Evolutionary conservation across 2,113 vertebrate genomes (phyloP).

Genomic region (Malaclemys terrapin): DNA sequence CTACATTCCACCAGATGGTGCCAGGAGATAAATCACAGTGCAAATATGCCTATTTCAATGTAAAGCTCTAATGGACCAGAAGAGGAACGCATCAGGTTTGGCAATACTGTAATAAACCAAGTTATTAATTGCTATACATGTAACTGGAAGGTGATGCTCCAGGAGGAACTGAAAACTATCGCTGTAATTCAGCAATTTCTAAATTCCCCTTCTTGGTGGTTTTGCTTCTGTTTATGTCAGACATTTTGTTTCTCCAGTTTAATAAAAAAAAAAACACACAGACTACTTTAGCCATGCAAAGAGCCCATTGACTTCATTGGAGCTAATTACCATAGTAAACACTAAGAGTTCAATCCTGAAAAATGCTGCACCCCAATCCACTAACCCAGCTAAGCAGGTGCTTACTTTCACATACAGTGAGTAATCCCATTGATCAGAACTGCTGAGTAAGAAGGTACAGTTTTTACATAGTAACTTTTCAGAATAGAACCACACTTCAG

Average conservation of each 20-base stretch:
- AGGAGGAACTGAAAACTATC: not conserved
- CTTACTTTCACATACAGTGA: rapidly evolving
- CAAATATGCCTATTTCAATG: not conserved
- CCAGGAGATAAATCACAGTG: not conserved
- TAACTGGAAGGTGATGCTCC: not conserved
- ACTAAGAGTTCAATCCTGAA: not conserved
- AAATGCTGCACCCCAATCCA: not conserved
- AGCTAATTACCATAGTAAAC: not conserved
- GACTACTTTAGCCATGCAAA: not conserved
- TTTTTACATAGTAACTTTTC: not conserved
- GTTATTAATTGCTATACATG: not conserved
- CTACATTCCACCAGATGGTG: slow-evolving; percentile 56
- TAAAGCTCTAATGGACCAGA: not conserved
- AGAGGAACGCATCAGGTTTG: not conserved
- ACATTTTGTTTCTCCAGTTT: not conserved
- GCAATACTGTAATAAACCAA: not conserved
- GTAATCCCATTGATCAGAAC: not conserved
- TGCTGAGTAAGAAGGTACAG: not conserved
- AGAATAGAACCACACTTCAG: not conserved
- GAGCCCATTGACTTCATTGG: rapidly evolving
- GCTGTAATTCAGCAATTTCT: not conserved
- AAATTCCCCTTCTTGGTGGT: not conserved
- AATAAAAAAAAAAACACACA: rapidly evolving
- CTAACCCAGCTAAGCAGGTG: rapidly evolving
- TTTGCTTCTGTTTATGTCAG: not conserved